These are phyloP conservation scores for Lithophane semibrunnea DNA, from an alignment of 2,888 invertebrate genomes.

Conservation along the genomic window DNA sequence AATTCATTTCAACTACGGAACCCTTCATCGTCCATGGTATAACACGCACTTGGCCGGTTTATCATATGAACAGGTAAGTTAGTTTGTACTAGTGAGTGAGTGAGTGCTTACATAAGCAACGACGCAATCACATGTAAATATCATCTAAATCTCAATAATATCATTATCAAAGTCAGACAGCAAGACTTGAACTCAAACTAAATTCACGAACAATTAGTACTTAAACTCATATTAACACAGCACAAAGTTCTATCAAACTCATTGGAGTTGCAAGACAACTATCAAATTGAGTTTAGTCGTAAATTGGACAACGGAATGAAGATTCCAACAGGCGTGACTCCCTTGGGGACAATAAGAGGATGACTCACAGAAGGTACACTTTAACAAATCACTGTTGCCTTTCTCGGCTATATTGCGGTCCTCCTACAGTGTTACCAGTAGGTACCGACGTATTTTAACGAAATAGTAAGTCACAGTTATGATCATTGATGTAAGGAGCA, in stretches of 20 bases:
- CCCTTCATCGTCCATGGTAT: too few relatives aligned
- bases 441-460: background rate
- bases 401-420: background rate
- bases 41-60: too few relatives aligned
- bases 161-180: conserved; percentile 4
- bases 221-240: conserved; percentile 44
- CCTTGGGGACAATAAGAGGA: background rate
- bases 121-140: too few relatives aligned
- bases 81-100: too few relatives aligned
- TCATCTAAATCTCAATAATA: background rate
- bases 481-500: background rate
- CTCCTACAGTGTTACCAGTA: background rate
- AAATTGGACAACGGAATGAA: conserved; percentile 63
- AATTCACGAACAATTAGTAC: conserved; percentile 41
- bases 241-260: conserved; percentile 46
- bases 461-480: background rate
- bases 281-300: conserved; percentile 62
- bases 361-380: conserved; percentile 42
- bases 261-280: conserved; percentile 56
- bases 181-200: background rate
- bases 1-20: too few relatives aligned
- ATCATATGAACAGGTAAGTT: too few relatives aligned
- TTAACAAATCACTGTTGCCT: background rate
- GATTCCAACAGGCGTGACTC: conserved; percentile 46
- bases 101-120: too few relatives aligned